Conservation (phyloP, 2,888 invertebrate species). For the Eristalis tenax region DNA sequence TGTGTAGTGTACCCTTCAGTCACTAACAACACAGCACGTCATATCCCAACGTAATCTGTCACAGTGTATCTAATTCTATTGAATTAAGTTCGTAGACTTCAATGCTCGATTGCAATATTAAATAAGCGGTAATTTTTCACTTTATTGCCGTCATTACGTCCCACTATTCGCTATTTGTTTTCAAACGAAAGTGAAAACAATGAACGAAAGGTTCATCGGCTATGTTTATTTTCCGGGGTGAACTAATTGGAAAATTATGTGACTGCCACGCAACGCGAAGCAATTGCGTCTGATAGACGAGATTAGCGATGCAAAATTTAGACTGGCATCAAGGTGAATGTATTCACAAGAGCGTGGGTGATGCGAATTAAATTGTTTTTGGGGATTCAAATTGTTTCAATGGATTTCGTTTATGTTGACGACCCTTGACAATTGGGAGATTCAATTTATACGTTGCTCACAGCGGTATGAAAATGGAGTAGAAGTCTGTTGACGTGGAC, state of each 20-base stretch:
- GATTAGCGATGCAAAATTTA: slow-evolving; percentile 11
- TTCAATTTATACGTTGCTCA: not conserved
- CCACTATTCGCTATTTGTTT: slow-evolving; percentile 4
- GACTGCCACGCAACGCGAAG: slow-evolving; percentile 12
- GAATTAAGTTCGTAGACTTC: slow-evolving; percentile 55
- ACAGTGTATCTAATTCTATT: slow-evolving; percentile 49
- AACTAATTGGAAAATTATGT: slow-evolving; percentile 41
- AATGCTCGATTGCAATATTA: slow-evolving; percentile 46
- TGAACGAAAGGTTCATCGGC: slow-evolving; percentile 17
- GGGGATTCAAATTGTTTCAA: not conserved
- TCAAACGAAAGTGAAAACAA: slow-evolving; percentile 58
- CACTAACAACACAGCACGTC: not conserved
- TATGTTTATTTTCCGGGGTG: slow-evolving; percentile 31
- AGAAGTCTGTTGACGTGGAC: not conserved
- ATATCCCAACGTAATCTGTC: not conserved
- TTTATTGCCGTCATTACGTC: slow-evolving; percentile 38
- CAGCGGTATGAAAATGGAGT: not conserved
- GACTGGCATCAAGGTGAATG: not conserved
- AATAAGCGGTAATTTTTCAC: slow-evolving; percentile 55
- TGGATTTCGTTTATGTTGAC: not conserved
- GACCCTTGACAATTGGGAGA: not conserved
- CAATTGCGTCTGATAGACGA: slow-evolving; percentile 10
- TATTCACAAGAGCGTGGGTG: not conserved
- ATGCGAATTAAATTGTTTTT: not conserved
- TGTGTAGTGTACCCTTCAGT: not conserved